These are phyloP conservation scores for Apostichopus californicus DNA, from an alignment of 35 echinoderm and acorn worm species.

Conservation along the genomic window DNA sequence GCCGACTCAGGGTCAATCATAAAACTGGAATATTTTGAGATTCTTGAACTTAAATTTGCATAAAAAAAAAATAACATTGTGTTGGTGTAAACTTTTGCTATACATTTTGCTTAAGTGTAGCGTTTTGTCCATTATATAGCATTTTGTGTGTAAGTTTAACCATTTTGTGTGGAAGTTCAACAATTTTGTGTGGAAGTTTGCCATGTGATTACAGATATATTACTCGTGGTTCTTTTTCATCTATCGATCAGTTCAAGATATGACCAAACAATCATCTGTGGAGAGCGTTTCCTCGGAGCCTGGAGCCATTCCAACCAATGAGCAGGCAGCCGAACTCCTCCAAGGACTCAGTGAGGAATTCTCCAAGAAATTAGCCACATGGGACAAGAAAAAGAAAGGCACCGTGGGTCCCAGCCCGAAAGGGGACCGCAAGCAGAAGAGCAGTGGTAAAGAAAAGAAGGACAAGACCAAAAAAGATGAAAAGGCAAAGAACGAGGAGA, in stretches of 20 bases:
- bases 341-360: slow-evolving; percentile 90
- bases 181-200: no score
- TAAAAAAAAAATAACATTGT: no score
- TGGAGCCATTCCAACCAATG: slow-evolving; percentile 45
- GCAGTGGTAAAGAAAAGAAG: slow-evolving; percentile 54
- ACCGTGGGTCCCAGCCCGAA: slow-evolving; percentile 62
- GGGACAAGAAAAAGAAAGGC: slow-evolving; percentile 78
- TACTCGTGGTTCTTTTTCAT: background rate
- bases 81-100: no score
- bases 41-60: no score
- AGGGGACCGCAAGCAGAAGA: slow-evolving; percentile 68
- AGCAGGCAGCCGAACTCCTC: slow-evolving; percentile 70
- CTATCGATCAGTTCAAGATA: slow-evolving; percentile 20
- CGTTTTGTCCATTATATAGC: no score
- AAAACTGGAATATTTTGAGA: no score
- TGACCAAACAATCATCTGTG: slow-evolving; percentile 76
- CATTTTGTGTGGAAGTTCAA: no score
- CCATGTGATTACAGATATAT: no score
- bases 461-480: slow-evolving; percentile 66
- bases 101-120: no score
- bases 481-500: slow-evolving; percentile 36
- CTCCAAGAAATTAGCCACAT: slow-evolving; percentile 85
- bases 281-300: slow-evolving; percentile 80
- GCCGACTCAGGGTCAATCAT: no score
- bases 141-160: no score